Evolutionary conservation across 37 sponge, comb jelly and placozoan genomes (phyloP).

Genomic region (Hormiphora californensis): DNA sequence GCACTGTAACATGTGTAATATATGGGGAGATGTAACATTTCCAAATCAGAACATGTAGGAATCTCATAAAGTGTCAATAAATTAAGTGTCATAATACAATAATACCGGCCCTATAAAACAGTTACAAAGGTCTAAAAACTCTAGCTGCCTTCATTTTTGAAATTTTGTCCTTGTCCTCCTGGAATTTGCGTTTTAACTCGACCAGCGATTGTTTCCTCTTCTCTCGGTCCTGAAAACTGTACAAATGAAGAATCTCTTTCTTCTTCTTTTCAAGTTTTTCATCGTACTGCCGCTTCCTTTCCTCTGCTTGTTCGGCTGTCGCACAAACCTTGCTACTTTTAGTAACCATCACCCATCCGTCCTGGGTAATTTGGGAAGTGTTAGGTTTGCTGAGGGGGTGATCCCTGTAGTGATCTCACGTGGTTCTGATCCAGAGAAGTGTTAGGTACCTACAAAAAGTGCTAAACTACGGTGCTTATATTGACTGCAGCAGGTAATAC

Average conservation of each 20-base stretch:
- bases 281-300: constrained; percentile 17
- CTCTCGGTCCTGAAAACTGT: constrained; percentile 20
- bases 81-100: background rate
- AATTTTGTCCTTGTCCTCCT: constrained; percentile 49
- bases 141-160: constrained; percentile 48
- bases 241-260: constrained; percentile 30
- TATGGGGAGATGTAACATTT: background rate
- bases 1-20: background rate
- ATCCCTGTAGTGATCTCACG: background rate
- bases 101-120: too few relatives aligned
- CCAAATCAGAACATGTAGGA: background rate
- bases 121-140: constrained; percentile 25
- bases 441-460: too few relatives aligned
- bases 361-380: background rate
- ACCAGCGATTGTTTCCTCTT: constrained; percentile 18
- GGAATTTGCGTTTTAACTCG: background rate
- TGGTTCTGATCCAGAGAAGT: too few relatives aligned
- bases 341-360: constrained; percentile 36
- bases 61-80: background rate
- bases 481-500: too few relatives aligned
- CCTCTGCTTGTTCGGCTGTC: constrained; percentile 11
- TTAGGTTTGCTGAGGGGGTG: background rate
- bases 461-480: too few relatives aligned
- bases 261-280: constrained; percentile 14
- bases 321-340: constrained; percentile 47